Base-by-base conservation (phyloP, 2,113 vertebrate species). In the Dolichallabes microphthalmus region DNA sequence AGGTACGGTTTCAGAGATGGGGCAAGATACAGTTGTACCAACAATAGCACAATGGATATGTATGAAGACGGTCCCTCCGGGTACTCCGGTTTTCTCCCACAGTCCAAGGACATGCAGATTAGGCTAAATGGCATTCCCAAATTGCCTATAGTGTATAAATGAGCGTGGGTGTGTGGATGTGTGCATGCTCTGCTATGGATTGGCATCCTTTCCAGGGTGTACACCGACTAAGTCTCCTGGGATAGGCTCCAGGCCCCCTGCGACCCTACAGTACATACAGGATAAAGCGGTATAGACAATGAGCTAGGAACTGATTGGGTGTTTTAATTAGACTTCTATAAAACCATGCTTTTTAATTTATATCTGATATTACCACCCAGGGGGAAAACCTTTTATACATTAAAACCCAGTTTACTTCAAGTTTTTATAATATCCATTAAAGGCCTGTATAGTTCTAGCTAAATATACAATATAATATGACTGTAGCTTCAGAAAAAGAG, bases 1-100 rank as follows among this genome's bases (percentile, higher is more conserved):
- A 90, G 86, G 82, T 88, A 92, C 84, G 50, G 80, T 90, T 89
- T 86, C 87, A 86, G 86, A 87, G 83, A 84, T 75, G 39, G 58
- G 83, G 52, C 27, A 88, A 89, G 88, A 88, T 86, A 86, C n/a
- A n/a, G n/a, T n/a, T n/a, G 75, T 27, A 88, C 68, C 77, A 86
- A 88, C 83, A 91, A 91, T 91, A 90, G 87, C 90, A 92, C 86
- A 90, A 86, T 50, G 75, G 82, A 15, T 55, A 4, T 69, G 50
- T 35, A 55, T 53, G 30, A 84, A 80, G 45, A 20, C 45, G 6
- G 45, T 8, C 8, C 45, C 45, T 45, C 0, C 7, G 45, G 45
- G 45, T 8, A 45, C 45, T 45, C 45, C 45, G 45, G 45, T 45
- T 45, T 45, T 8, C 45, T 45, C 7, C 45, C 45, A 45, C 45